phyloP scores from a whole-genome alignment of 2,888 invertebrate genomes.

The Mantis religiosa region DNA sequence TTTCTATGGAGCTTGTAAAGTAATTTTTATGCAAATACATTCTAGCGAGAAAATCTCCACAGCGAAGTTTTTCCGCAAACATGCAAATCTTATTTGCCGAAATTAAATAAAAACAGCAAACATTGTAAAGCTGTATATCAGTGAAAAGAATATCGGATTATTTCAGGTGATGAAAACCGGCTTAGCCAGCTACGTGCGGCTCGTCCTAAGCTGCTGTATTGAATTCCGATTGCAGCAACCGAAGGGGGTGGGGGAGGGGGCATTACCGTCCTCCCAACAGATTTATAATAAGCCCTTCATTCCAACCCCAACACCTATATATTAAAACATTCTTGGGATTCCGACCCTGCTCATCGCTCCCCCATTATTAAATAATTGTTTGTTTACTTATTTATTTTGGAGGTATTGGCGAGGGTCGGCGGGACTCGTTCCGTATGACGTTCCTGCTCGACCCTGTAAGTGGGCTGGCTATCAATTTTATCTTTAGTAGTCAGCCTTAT shows the following conservation, averaged over 20 bases:
- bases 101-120: background rate
- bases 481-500: too few species aligned
- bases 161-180: background rate
- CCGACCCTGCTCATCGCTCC: too few species aligned
- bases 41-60: background rate
- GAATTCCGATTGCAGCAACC: background rate
- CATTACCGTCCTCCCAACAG: background rate
- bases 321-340: too few species aligned
- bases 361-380: too few species aligned
- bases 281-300: background rate
- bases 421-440: too few species aligned
- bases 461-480: too few species aligned
- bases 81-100: background rate
- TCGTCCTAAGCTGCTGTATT: background rate
- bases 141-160: background rate
- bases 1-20: background rate
- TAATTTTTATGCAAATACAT: background rate
- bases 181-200: background rate
- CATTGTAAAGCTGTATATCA: background rate
- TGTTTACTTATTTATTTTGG: too few species aligned
- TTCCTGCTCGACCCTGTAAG: too few species aligned
- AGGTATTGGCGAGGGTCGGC: too few species aligned
- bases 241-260: too few species aligned
- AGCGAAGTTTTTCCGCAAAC: background rate
- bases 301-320: background rate